Percentiles rank a stretch among this genome's conserved stretches.
Conservation (phyloP, 2,888 invertebrate species). For the Thelaira solivaga region DNA sequence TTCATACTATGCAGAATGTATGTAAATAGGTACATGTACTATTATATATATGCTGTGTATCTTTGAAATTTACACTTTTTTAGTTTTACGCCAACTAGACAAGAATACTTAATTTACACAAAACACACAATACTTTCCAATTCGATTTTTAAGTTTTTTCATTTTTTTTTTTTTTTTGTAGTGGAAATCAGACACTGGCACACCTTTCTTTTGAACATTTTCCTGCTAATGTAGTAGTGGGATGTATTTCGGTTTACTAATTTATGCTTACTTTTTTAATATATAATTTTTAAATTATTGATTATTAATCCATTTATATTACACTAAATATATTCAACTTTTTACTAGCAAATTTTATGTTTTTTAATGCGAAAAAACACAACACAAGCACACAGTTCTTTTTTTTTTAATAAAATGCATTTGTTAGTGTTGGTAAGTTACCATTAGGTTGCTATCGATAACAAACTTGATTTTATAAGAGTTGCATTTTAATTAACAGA, state of each 20-base stretch:
- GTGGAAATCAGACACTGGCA: conserved; percentile 55
- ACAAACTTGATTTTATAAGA: conserved; percentile 22
- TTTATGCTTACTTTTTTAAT: background rate
- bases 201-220: conserved; percentile 59
- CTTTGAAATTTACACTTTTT: conserved; percentile 38
- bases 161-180: conserved; percentile 8
- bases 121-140: conserved; percentile 55
- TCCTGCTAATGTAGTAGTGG: conserved; percentile 9
- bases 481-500: background rate
- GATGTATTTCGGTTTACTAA: background rate
- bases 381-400: conserved; percentile 28
- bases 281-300: background rate
- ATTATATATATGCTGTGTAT: conserved; percentile 14
- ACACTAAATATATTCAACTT: background rate
- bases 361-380: conserved; percentile 39
- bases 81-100: conserved; percentile 59
- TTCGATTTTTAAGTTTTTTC: conserved; percentile 51
- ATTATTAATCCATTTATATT: background rate
- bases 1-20: background rate
- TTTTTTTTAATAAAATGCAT: conserved; percentile 39
- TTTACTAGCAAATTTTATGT: conserved; percentile 41
- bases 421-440: conserved; percentile 46
- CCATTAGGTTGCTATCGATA: conserved; percentile 34
- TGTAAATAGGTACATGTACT: background rate
- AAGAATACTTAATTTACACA: conserved; percentile 54